Conservation (phyloP, 2,113 vertebrate species). For the Diadophis punctatus region DNA sequence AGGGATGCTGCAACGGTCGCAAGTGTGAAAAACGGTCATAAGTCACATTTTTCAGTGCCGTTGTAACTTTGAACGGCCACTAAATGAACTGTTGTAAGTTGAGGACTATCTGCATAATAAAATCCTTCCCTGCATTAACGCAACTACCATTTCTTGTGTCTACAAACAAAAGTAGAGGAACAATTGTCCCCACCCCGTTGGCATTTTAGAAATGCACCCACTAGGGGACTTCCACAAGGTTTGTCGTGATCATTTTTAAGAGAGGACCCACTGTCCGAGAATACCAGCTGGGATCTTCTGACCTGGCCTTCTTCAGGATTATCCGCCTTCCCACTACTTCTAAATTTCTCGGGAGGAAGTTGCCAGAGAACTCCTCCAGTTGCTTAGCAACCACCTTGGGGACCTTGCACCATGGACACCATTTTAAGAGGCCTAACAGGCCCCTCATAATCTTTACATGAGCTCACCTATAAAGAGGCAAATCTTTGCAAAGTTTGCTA, state of each 20-base stretch:
- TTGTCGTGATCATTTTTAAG: background rate
- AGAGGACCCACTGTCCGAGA: no score
- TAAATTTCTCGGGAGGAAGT: background rate
- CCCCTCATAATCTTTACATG: background rate
- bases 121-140: background rate
- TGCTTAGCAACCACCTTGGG: background rate
- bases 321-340: background rate
- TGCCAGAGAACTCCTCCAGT: fast-evolving
- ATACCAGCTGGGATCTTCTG: background rate
- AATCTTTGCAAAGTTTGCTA: fast-evolving
- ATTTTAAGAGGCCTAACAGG: background rate
- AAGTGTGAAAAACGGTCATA: no score
- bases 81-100: no score
- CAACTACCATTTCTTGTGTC: background rate
- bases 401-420: background rate
- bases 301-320: background rate
- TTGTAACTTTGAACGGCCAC: no score
- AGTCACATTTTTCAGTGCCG: no score
- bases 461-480: fast-evolving
- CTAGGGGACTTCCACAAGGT: background rate
- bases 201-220: no score
- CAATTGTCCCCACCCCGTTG: background rate
- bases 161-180: background rate
- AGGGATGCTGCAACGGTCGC: no score
- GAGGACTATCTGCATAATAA: background rate